Evolutionary conservation across 2,888 invertebrate genomes (phyloP).

Genomic region (Panorpa germanica): DNA sequence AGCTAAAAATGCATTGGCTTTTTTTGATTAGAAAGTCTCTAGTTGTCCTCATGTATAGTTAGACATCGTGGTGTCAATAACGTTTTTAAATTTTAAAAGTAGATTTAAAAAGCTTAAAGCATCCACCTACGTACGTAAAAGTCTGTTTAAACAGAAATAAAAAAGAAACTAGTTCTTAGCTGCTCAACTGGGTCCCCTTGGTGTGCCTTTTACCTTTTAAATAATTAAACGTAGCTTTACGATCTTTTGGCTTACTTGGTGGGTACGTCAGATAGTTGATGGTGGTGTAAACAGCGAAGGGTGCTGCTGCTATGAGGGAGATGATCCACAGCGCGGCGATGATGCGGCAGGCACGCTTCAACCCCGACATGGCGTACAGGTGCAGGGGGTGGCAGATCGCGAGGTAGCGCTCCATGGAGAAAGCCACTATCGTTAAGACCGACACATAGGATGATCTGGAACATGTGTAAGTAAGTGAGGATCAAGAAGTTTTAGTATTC

Average conservation of each 20-base stretch:
- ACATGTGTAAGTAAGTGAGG: too few relatives aligned
- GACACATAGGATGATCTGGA: constrained; percentile 76
- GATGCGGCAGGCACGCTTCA: constrained; percentile 61
- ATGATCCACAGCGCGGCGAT: constrained; percentile 61
- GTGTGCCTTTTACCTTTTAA: too few relatives aligned
- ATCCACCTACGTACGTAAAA: too few relatives aligned
- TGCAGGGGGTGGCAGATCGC: constrained; percentile 82
- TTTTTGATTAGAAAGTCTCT: too few relatives aligned
- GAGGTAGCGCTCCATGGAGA: constrained; percentile 77
- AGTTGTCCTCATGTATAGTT: too few relatives aligned
- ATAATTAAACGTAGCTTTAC: not conserved
- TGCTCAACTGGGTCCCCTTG: not conserved
- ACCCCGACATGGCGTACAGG: constrained; percentile 64
- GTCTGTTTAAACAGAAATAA: too few relatives aligned
- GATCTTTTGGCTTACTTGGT: constrained; percentile 27
- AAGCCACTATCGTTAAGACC: constrained; percentile 78
- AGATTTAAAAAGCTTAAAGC: too few relatives aligned
- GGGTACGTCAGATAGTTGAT: constrained; percentile 61
- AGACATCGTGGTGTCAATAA: too few relatives aligned
- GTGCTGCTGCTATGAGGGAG: constrained; percentile 53
- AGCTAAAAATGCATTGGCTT: too few relatives aligned
- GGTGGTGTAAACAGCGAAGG: constrained; percentile 55
- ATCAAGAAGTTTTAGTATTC: too few relatives aligned
- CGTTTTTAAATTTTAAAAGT: too few relatives aligned
- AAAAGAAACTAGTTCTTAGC: not conserved